phyloP scores from a whole-genome alignment of 2,888 invertebrate species.

The Vesta saturnalis region DNA sequence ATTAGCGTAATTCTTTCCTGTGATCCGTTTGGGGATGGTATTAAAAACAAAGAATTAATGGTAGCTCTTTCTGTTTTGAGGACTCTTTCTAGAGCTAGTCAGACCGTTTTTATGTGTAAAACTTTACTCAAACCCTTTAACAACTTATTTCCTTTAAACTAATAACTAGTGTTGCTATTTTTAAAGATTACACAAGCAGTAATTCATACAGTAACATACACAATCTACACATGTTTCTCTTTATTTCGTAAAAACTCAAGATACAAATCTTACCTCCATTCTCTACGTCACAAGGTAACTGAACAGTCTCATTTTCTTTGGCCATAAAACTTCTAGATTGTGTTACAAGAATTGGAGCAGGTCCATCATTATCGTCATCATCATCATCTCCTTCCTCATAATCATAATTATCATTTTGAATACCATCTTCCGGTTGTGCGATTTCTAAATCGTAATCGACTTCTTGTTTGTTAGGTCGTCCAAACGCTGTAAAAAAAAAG shows the following conservation, averaged over 20 bases:
- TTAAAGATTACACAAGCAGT: too few relatives aligned
- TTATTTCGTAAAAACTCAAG: neutral
- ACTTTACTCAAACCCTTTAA: too few relatives aligned
- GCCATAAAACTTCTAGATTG: conserved; percentile 50
- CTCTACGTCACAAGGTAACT: conserved; percentile 56
- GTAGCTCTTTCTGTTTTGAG: too few relatives aligned
- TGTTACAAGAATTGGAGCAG: conserved; percentile 30
- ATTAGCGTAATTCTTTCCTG: too few relatives aligned
- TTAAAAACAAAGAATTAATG: too few relatives aligned
- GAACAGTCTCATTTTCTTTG: conserved; percentile 52
- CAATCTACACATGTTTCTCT: too few relatives aligned
- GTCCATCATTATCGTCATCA: conserved; percentile 40
- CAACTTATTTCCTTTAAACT: too few relatives aligned
- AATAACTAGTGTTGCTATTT: too few relatives aligned
- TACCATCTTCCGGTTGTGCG: conserved; percentile 19
- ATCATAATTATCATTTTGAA: conserved; percentile 48
- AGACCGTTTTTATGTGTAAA: too few relatives aligned
- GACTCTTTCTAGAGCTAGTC: too few relatives aligned
- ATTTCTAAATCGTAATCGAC: conserved; percentile 26
- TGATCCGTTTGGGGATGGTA: too few relatives aligned
- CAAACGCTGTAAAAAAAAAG: conserved; percentile 32
- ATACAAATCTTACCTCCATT: conserved; percentile 48
- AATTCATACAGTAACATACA: too few relatives aligned
- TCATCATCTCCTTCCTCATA: conserved; percentile 50
- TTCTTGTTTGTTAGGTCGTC: conserved; percentile 33